Evolutionary conservation across 2,888 invertebrate species (phyloP), one percentile per base, ranked within the genome.

Genomic region (Hipparchia semele): DNA sequence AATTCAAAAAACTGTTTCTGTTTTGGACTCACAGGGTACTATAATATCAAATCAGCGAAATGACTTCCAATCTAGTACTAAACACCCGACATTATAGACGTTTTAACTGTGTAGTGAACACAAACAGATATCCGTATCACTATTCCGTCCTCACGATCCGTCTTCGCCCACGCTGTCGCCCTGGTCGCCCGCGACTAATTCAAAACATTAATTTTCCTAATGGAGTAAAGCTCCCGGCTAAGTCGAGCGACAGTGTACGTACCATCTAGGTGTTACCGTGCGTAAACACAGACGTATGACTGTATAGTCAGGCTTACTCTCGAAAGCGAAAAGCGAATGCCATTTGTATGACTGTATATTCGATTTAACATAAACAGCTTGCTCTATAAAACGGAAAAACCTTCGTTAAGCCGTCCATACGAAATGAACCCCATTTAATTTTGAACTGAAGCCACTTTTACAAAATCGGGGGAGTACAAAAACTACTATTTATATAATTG

Each of bases 131-230:
- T 73, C 73, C 75, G 79, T 79, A 75, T 75, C 75, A 73, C 74
- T 73, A 79, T 79, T 76, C 73, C 73, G 72, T 77, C 75, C 78
- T 77, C 76, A 79, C 73, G 80, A 80, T 82, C 78, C 80, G 80
- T 83, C 77, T 81, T 82, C 81, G 80, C 81, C 80, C 80, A 73
- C 82, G 80, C 82, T 80, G 80, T 77, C 81, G 79, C 80, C 80
- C 79, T 81, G 79, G 79, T 78, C 79, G 80, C 76, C 80, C 79
- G 82, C 80, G 83, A 83, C 88, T 92, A 91, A 92, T 91, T 92
- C 91, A 87, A 92, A 93, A 93, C 94, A 94, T 94, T 94, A 93
- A 94, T 94, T 94, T 94, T 90, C 90, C 87, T 94, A 94, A 94
- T 94, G 94, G 93, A 92, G 87, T 91, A 89, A 92, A 90, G 87